phyloP scores from a whole-genome alignment of 2,797 vertebrate species.

The Arnoldichthys spilopterus region DNA sequence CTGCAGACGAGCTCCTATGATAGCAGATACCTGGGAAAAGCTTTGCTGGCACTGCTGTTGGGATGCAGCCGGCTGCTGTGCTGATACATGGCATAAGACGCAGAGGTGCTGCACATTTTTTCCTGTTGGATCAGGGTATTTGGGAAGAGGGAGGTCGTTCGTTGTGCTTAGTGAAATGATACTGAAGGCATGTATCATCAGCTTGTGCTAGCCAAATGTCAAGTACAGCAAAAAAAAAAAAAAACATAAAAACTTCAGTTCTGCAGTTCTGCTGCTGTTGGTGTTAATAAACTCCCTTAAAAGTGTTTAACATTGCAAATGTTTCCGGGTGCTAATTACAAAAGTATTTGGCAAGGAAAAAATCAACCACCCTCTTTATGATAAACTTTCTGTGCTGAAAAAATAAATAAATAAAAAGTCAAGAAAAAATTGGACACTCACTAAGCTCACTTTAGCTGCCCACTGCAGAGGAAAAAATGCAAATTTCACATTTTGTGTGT shows the following conservation, averaged over 20 bases:
- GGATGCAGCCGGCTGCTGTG: constrained; percentile 19
- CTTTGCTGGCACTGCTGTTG: constrained; percentile 20
- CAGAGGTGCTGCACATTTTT: constrained; percentile 39
- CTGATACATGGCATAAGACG: constrained; percentile 30
- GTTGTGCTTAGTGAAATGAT: constrained; percentile 41
- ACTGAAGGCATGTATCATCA: constrained; percentile 36
- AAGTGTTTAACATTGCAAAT: constrained; percentile 24
- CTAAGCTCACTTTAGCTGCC: no score
- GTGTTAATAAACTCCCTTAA: constrained; percentile 31
- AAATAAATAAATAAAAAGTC: no score
- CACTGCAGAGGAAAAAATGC: no score
- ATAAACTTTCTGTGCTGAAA: no score
- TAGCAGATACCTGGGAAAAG: constrained; percentile 37
- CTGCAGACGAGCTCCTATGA: constrained; percentile 33
- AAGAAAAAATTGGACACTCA: no score
- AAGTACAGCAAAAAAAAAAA: constrained; percentile 27
- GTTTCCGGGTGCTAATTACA: background rate
- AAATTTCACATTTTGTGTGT: no score
- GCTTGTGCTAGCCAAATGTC: constrained; percentile 28
- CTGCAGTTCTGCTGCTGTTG: constrained; percentile 36
- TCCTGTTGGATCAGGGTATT: constrained; percentile 44
- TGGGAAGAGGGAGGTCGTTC: constrained; percentile 20
- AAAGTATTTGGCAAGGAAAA: no score
- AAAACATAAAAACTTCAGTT: background rate
- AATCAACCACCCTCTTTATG: no score